Evolutionary conservation across 1,140 invertebrate species (phyloP).

Genomic region (Maniola jurtina): DNA sequence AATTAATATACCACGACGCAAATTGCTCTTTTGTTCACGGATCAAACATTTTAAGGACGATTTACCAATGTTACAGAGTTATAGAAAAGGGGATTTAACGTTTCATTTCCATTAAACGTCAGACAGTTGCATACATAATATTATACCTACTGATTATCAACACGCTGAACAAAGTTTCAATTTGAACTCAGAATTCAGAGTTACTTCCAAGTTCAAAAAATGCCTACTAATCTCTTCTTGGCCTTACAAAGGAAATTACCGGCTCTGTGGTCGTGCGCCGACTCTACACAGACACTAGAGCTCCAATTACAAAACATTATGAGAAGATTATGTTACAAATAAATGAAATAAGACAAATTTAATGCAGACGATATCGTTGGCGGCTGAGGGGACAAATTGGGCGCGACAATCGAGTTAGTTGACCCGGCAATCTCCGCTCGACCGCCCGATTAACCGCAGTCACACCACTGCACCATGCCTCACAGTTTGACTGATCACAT

Average conservation of each 20-base stretch:
- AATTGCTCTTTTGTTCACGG: slow-evolving; percentile 11
- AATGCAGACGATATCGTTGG: slow-evolving; percentile 43
- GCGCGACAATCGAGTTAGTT: slow-evolving; percentile 73
- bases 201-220: too few relatives aligned
- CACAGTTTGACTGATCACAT: neutral
- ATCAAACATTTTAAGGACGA: slow-evolving; percentile 5
- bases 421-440: slow-evolving; percentile 60
- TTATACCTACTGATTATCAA: too few relatives aligned
- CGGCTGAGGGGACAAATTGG: slow-evolving; percentile 61
- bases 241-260: too few relatives aligned
- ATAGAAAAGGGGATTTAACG: neutral
- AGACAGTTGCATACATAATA: too few relatives aligned
- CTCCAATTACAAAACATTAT: too few relatives aligned
- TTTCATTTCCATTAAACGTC: neutral
- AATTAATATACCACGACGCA: slow-evolving; percentile 40
- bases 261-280: too few relatives aligned
- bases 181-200: too few relatives aligned
- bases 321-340: slow-evolving; percentile 12
- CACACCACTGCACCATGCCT: slow-evolving; percentile 21
- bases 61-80: neutral
- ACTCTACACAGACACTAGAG: too few relatives aligned
- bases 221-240: too few relatives aligned
- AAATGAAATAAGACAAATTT: slow-evolving; percentile 45
- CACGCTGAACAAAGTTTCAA: too few relatives aligned
- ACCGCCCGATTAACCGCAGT: slow-evolving; percentile 45